These are phyloP conservation scores for Pseudomugil tenellus DNA, from an alignment of 2,797 vertebrate genomes.

Conservation along the genomic window DNA sequence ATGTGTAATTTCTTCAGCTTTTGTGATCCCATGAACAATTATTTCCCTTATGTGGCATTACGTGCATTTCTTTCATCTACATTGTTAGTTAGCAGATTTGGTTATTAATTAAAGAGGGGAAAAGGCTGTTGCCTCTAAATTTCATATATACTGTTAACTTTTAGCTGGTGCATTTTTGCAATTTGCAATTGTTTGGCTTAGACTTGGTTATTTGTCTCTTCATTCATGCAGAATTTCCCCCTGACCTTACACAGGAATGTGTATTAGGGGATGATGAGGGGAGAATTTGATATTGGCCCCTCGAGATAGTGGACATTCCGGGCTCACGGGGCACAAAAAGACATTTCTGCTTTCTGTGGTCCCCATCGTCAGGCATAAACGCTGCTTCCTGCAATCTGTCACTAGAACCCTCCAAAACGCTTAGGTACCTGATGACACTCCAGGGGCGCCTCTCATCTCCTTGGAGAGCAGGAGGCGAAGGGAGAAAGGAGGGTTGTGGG, in stretches of 20 bases:
- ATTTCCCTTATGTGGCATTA: neutral
- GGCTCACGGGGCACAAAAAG: conserved; percentile 84
- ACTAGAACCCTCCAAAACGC: conserved; percentile 84
- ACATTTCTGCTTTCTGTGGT: conserved; percentile 84
- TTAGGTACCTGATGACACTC: conserved; percentile 83
- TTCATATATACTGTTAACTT: neutral
- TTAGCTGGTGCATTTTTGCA: conserved; percentile 21
- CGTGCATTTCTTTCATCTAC: neutral
- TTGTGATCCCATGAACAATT: neutral
- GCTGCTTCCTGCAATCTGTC: conserved; percentile 88
- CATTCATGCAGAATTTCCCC: conserved; percentile 72
- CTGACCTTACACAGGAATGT: conserved; percentile 85
- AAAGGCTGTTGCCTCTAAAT: neutral
- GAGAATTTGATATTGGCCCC: conserved; percentile 87
- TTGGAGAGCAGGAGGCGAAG: conserved; percentile 55
- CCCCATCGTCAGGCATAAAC: conserved; percentile 81
- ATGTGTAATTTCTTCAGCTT: neutral
- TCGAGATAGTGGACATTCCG: conserved; percentile 88
- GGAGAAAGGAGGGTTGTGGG: conserved; percentile 19
- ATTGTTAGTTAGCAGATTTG: neutral
- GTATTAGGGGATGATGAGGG: conserved; percentile 79
- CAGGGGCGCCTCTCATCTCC: conserved; percentile 78
- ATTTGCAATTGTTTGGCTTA: conserved; percentile 23
- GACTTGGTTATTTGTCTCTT: conserved; percentile 66
- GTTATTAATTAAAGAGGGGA: neutral